These are phyloP conservation scores for Alentia gelatinosa DNA, from an alignment of 2,888 invertebrate species.

Conservation along the genomic window DNA sequence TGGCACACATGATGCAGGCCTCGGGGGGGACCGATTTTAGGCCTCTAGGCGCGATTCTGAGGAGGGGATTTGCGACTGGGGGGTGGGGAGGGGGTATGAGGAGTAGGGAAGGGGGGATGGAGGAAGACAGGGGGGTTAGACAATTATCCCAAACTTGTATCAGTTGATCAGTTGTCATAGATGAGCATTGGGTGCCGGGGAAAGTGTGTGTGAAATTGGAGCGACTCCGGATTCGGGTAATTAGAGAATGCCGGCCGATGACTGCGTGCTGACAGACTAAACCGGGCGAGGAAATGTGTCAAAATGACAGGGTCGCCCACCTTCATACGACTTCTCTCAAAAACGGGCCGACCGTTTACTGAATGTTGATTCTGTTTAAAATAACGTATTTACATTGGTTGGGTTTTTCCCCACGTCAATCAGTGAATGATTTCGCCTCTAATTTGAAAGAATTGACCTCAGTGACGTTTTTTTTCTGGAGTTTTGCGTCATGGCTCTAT, in stretches of 20 bases:
- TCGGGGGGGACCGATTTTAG: neutral
- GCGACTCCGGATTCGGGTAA: neutral
- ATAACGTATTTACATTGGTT: too few relatives aligned
- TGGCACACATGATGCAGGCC: neutral
- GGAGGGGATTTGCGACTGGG: neutral
- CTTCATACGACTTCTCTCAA: too few relatives aligned
- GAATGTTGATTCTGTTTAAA: too few relatives aligned
- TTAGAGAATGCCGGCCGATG: neutral
- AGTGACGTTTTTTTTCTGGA: too few relatives aligned
- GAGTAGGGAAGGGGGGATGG: neutral
- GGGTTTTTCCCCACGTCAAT: too few relatives aligned
- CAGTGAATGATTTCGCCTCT: too few relatives aligned
- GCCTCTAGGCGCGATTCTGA: neutral
- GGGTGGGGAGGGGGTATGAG: neutral
- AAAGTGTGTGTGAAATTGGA: neutral
- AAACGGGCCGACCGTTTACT: too few relatives aligned
- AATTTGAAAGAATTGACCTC: too few relatives aligned
- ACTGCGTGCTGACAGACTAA: neutral
- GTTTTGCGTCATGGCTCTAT: too few relatives aligned
- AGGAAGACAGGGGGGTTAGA: neutral
- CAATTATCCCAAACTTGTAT: neutral
- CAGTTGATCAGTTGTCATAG: neutral
- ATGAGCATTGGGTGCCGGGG: neutral
- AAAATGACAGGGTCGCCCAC: neutral
- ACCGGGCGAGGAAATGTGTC: neutral